These are phyloP conservation scores for Oligia strigilis DNA, from an alignment of 2,888 invertebrate species.

Conservation along the genomic window DNA sequence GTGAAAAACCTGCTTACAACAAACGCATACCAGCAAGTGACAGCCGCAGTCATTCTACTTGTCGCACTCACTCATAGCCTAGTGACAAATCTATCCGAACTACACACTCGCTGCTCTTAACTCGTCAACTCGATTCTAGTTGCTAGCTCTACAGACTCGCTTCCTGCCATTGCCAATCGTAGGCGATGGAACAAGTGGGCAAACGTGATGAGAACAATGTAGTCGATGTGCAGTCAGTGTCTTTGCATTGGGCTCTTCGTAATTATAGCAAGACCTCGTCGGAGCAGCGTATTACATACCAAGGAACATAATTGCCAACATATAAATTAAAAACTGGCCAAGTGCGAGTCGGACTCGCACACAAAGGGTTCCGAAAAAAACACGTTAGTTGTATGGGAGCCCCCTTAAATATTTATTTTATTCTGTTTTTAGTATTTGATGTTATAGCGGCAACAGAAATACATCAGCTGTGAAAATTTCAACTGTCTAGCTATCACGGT, in stretches of 20 bases:
- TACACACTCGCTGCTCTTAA: background rate
- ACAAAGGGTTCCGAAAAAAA: too few species aligned
- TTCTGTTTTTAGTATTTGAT: too few species aligned
- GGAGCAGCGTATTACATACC: background rate
- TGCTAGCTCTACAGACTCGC: background rate
- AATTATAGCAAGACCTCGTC: too few species aligned
- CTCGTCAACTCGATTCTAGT: background rate
- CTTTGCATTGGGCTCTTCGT: background rate
- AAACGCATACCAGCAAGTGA: background rate
- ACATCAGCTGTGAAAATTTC: too few species aligned
- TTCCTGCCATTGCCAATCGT: background rate
- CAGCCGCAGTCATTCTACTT: background rate
- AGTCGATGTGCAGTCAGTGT: background rate
- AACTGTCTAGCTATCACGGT: too few species aligned
- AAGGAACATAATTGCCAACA: conserved; percentile 5
- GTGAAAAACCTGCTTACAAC: background rate
- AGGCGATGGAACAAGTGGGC: background rate
- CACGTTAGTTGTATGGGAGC: too few species aligned
- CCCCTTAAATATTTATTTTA: too few species aligned
- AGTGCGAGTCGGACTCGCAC: too few species aligned
- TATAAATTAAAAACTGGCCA: too few species aligned
- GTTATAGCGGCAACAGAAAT: too few species aligned
- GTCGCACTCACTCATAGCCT: background rate
- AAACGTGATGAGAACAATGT: background rate
- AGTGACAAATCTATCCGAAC: background rate